Conservation (phyloP, 2,113 vertebrate genomes). For the Petrocephalus zakoni region DNA sequence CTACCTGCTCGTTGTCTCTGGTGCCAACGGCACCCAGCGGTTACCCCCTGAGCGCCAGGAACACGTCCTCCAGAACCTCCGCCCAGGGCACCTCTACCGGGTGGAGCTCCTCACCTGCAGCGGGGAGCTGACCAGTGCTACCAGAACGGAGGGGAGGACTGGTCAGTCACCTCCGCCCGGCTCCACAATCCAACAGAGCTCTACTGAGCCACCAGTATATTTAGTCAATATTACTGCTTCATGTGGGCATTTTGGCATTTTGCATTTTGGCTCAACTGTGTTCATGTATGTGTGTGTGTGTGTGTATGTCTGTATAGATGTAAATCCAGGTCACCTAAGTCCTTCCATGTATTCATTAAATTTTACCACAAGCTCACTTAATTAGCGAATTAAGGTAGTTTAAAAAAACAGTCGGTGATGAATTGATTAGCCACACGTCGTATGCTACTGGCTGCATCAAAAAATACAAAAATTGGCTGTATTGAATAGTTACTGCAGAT, state of each 20-base stretch:
- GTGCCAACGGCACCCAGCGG: constrained; percentile 66
- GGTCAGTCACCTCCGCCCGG: constrained; percentile 52
- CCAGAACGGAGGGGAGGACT: constrained; percentile 70
- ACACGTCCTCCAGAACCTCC: constrained; percentile 68
- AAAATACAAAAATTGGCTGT: too few relatives aligned
- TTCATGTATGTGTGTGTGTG: too few relatives aligned
- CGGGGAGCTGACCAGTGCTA: constrained; percentile 74
- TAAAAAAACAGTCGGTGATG: not conserved
- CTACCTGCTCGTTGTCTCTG: constrained; percentile 73
- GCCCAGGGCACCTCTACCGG: constrained; percentile 78
- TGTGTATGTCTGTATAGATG: too few relatives aligned
- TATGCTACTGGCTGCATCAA: not conserved
- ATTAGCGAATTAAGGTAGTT: not conserved
- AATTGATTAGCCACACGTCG: not conserved
- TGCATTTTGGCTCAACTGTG: too few relatives aligned
- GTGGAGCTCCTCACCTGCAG: constrained; percentile 80
- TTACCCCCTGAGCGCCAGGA: constrained; percentile 56
- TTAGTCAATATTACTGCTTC: too few relatives aligned
- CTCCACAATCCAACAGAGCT: not conserved
- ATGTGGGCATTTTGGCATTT: too few relatives aligned
- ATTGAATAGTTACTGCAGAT: not conserved
- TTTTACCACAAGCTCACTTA: too few relatives aligned
- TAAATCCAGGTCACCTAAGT: too few relatives aligned
- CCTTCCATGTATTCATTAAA: too few relatives aligned
- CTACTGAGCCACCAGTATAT: not conserved